Conservation (phyloP, 2,888 invertebrate species). For the Nephrotoma flavescens region DNA sequence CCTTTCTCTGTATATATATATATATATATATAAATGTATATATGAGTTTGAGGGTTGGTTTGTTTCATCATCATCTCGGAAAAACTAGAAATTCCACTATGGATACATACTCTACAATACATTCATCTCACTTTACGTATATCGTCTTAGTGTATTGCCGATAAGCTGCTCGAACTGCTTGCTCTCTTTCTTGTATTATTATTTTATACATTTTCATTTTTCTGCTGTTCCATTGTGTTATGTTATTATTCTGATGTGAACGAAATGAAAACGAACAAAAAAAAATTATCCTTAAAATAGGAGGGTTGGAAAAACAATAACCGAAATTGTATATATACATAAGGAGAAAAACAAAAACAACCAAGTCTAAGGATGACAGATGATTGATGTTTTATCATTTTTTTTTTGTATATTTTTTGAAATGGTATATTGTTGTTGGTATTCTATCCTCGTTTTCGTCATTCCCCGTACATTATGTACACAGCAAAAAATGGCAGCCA, state of each 20-base stretch:
- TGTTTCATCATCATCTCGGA: neutral
- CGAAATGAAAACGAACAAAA: neutral
- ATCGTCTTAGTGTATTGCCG: neutral
- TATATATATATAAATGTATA: neutral
- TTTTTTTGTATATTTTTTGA: neutral
- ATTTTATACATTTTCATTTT: neutral
- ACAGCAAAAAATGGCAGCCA: neutral
- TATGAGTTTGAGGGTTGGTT: neutral
- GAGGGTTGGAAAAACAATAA: neutral
- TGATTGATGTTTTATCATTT: neutral
- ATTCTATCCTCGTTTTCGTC: neutral
- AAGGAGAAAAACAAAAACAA: neutral
- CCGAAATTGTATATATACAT: neutral
- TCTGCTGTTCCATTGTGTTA: neutral
- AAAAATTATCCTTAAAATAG: neutral
- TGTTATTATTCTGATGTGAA: neutral
- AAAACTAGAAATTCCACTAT: neutral
- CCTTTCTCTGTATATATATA: neutral
- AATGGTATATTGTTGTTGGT: neutral
- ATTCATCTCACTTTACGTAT: neutral
- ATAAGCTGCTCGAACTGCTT: neutral
- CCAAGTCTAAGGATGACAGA: neutral
- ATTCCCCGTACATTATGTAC: neutral
- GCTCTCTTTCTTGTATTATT: neutral
- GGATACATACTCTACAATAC: neutral